A percentile compares a stretch with the other conserved stretches of the same genome.
Conservation (phyloP, 2,888 invertebrate species). For the Lepeophtheirus nordmannii region DNA sequence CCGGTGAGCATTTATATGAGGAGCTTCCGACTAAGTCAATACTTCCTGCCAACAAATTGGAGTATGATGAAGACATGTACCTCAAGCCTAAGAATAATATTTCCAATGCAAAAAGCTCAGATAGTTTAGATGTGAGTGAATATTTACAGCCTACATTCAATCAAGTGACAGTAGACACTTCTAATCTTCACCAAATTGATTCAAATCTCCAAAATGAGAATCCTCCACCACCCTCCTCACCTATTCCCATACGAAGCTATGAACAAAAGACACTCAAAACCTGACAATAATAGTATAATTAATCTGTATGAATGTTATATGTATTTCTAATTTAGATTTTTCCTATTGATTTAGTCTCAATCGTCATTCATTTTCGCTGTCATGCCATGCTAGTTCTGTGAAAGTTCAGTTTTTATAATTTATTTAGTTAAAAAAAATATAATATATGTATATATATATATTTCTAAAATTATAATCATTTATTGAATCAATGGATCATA, state of each 20-base stretch:
- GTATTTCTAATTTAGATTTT: too few relatives aligned
- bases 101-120: not conserved
- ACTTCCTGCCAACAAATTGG: not conserved
- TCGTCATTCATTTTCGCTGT: too few relatives aligned
- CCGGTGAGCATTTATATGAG: not conserved
- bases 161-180: not conserved
- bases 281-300: too few relatives aligned
- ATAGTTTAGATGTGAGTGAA: not conserved
- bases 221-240: not conserved
- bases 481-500: too few relatives aligned
- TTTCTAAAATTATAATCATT: too few relatives aligned
- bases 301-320: too few relatives aligned
- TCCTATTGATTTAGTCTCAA: too few relatives aligned
- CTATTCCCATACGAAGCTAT: slow-evolving; percentile 3
- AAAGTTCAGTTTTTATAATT: too few relatives aligned
- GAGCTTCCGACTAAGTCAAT: not conserved
- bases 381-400: too few relatives aligned
- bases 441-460: too few relatives aligned
- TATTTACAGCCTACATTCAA: not conserved
- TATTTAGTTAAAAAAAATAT: too few relatives aligned
- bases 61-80: not conserved
- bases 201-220: too few relatives aligned
- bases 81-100: not conserved
- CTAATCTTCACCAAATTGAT: not conserved
- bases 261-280: not conserved